A percentile compares a stretch with the other conserved stretches of the same genome.
Evolutionary conservation across 2,797 vertebrate species (phyloP).

Genomic region (Sciaenops ocellatus): DNA sequence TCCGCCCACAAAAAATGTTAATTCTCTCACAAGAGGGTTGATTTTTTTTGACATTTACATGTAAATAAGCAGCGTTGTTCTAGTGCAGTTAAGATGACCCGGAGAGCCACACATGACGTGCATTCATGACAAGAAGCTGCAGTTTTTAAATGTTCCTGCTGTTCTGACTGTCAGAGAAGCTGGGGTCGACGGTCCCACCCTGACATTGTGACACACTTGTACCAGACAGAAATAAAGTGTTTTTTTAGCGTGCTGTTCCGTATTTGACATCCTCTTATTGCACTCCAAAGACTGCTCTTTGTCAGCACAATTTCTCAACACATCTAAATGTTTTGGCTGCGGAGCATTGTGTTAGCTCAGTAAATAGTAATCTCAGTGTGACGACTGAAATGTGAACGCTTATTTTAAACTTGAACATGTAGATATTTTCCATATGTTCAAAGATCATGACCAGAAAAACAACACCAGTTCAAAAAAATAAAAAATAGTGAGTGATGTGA

Average conservation of each 20-base stretch:
- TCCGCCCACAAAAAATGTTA: neutral
- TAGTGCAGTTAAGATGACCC: neutral
- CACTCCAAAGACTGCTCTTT: conserved; percentile 57
- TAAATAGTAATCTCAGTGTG: neutral
- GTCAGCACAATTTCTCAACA: conserved; percentile 77
- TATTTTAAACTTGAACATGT: neutral
- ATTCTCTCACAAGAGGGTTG: neutral
- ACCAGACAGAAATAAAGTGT: conserved; percentile 79
- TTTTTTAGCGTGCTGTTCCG: conserved; percentile 79
- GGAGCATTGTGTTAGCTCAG: conserved; percentile 9
- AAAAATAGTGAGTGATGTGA: conserved; percentile 19
- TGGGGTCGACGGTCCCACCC: conserved; percentile 45
- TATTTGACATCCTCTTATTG: conserved; percentile 85
- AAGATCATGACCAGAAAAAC: conserved; percentile 6
- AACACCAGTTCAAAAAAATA: conserved; percentile 20
- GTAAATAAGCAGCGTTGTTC: neutral
- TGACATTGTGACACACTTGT: conserved; percentile 77
- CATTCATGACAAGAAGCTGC: conserved; percentile 3
- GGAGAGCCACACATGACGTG: conserved; percentile 11
- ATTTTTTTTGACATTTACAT: conserved; percentile 7
- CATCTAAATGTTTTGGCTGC: conserved; percentile 47
- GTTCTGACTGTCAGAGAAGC: conserved; percentile 43
- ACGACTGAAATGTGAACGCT: neutral
- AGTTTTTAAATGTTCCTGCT: conserved; percentile 29
- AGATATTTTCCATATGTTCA: neutral